A percentile compares a stretch with the other conserved stretches of the same genome.
Evolutionary conservation across 2,113 vertebrate species (phyloP).

Genomic region (Megalops atlanticus): DNA sequence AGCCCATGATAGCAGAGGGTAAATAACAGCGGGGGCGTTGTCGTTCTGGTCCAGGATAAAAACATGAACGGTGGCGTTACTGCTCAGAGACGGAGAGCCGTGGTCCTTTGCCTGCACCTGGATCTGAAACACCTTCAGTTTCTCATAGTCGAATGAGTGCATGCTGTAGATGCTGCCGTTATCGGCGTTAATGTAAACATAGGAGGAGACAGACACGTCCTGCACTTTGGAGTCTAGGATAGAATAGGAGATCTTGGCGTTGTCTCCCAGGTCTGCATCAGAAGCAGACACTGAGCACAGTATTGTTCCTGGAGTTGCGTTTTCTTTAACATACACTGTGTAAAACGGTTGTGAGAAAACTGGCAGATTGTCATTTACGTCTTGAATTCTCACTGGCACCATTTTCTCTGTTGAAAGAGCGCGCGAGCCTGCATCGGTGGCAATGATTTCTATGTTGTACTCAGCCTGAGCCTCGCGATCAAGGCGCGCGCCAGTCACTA

Average conservation of each 20-base stretch:
- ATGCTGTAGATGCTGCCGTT: constrained; percentile 72
- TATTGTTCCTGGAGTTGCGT: constrained; percentile 51
- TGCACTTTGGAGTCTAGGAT: constrained; percentile 59
- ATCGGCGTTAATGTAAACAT: constrained; percentile 70
- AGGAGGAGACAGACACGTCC: constrained; percentile 62
- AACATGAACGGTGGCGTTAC: constrained; percentile 72
- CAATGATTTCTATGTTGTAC: constrained; percentile 62
- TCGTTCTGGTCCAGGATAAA: constrained; percentile 79
- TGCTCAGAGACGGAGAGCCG: constrained; percentile 75
- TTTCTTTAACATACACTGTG: constrained; percentile 58
- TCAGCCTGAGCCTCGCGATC: constrained; percentile 48
- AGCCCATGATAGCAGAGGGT: constrained; percentile 65
- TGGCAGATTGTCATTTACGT: constrained; percentile 81
- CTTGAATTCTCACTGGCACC: constrained; percentile 71
- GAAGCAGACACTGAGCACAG: constrained; percentile 62
- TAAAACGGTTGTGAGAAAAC: constrained; percentile 67
- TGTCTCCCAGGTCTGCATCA: constrained; percentile 76
- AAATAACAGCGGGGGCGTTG: constrained; percentile 73
- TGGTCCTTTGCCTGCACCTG: constrained; percentile 78
- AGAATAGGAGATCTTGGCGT: constrained; percentile 77
- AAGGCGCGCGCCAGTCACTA: constrained; percentile 48
- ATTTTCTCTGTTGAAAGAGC: constrained; percentile 67
- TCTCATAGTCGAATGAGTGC: constrained; percentile 75
- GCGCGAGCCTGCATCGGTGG: constrained; percentile 75
- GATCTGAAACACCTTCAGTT: constrained; percentile 69